Percentiles rank a stretch among this genome's conserved stretches.
Evolutionary conservation across 2,113 vertebrate genomes (phyloP).

Genomic region (Cathartes aura): DNA sequence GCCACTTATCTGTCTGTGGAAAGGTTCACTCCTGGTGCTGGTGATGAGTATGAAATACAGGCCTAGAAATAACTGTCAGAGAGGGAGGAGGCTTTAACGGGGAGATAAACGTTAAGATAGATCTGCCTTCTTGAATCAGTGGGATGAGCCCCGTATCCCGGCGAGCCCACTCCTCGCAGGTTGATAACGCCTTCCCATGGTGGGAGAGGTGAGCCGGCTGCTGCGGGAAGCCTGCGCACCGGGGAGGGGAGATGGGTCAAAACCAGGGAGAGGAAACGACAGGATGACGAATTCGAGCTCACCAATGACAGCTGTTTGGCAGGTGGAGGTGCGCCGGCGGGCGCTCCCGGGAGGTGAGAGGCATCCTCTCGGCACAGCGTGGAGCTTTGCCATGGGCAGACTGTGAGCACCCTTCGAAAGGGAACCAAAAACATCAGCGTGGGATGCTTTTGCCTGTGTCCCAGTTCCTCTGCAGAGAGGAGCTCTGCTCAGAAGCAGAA

Average conservation of each 20-base stretch:
- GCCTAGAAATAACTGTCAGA: conserved; percentile 61
- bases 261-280: not conserved
- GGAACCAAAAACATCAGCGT: not conserved
- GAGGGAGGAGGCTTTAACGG: conserved; percentile 44
- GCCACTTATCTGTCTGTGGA: conserved; percentile 72
- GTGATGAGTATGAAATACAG: conserved; percentile 74
- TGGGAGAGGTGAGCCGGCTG: conserved; percentile 31
- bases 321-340: not conserved
- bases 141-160: conserved; percentile 54
- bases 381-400: not conserved
- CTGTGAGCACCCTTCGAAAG: not conserved
- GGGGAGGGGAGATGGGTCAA: not conserved
- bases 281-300: rapidly evolving
- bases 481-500: not conserved
- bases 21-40: conserved; percentile 54
- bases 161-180: not conserved
- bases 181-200: not conserved
- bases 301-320: rapidly evolving
- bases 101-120: conserved; percentile 67
- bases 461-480: not conserved
- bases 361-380: rapidly evolving
- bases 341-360: not conserved
- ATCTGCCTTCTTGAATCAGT: conserved; percentile 35
- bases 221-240: not conserved
- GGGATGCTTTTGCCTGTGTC: rapidly evolving